Evolutionary conservation across 2,797 vertebrate genomes (phyloP), one percentile per base, ranked within the genome.

Genomic region (Babyrousa celebensis): DNA sequence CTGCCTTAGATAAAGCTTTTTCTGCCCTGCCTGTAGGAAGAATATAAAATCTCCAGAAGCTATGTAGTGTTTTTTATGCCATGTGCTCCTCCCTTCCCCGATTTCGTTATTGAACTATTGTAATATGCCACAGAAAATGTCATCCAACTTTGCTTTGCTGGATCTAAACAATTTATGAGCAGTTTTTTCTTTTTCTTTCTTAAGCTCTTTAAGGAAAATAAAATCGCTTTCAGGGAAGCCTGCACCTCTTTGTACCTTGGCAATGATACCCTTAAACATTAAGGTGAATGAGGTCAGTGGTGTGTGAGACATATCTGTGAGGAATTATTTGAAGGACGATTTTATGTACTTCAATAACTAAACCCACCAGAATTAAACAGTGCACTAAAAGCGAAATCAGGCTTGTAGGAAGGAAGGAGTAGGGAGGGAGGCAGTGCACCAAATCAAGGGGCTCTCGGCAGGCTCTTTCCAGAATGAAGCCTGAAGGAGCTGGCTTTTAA

Each of bases 21-120:
- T 96, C 36, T 32, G 17, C 27, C 60, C 17, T 0, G 87, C 32
- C 40, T 48, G 43, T 48, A 21, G 32, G 58, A 96, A 89, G 48
- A 96, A 56, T 71, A 70, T 62, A 94, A 94, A 90, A 93, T 94
- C 62, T 87, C 63, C 67, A 60, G 20, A 96, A 97, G 36, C 12
- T 62, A 62, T 52, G 21, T 16, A 15, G 40, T 67, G 82, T 85
- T 92, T 32, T 72, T 83, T 36, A 68, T 1, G 12, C 32, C 1
- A 1, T 25, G 56, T 0, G 6, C 56, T 16, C 74, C 86, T 78
- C 52, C 36, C 27, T 77, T 85, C 52, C 32, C 16, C 65, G 29
- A 72, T 91, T 23, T 75, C 83, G 95, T 48, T 92, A 36, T 62
- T 94, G 78, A 70, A 87, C 36, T 91, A 60, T 67, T 89, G 29